Conservation (phyloP, 2,888 invertebrate species). For the Caenorhabditis sp. region DNA sequence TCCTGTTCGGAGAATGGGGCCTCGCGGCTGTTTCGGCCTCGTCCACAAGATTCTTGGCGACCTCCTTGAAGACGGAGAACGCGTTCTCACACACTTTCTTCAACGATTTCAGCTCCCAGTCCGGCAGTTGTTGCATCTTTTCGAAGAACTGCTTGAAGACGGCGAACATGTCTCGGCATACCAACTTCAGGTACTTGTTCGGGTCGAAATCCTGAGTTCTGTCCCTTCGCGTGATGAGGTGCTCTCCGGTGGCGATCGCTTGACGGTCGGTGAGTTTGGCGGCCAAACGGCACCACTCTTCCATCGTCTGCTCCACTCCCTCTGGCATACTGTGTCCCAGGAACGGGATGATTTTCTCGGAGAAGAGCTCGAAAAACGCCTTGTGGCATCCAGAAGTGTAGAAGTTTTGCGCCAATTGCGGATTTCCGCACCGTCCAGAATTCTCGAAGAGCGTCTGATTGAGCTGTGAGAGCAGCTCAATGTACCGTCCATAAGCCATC, state of each 20-base stretch:
- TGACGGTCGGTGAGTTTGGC: constrained; percentile 47
- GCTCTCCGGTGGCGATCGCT: constrained; percentile 15
- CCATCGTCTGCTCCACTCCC: constrained; percentile 42
- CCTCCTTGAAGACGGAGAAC: constrained; percentile 65
- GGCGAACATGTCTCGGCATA: constrained; percentile 51
- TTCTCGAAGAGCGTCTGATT: constrained; percentile 65
- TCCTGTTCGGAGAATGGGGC: too few relatives aligned
- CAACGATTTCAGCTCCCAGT: constrained; percentile 46
- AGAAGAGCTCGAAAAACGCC: constrained; percentile 69
- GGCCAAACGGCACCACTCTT: constrained; percentile 64
- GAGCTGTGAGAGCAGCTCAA: constrained; percentile 58
- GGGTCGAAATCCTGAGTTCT: constrained; percentile 34
- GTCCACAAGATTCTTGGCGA: constrained; percentile 39
- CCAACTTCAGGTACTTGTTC: constrained; percentile 51
- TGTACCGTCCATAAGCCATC: constrained; percentile 51
- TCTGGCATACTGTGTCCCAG: constrained; percentile 58
- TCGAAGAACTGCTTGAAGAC: constrained; percentile 56
- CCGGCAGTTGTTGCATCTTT: constrained; percentile 44
- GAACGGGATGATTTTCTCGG: constrained; percentile 60
- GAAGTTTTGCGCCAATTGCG: constrained; percentile 61
- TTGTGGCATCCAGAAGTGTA: constrained; percentile 73
- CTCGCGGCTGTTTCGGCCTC: constrained; percentile 11
- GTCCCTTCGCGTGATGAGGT: too few relatives aligned
- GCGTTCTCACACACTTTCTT: constrained; percentile 58
- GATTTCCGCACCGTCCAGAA: constrained; percentile 20